Evolutionary conservation across 1,140 invertebrate genomes (phyloP).

Genomic region (Drosophila melanogaster): DNA sequence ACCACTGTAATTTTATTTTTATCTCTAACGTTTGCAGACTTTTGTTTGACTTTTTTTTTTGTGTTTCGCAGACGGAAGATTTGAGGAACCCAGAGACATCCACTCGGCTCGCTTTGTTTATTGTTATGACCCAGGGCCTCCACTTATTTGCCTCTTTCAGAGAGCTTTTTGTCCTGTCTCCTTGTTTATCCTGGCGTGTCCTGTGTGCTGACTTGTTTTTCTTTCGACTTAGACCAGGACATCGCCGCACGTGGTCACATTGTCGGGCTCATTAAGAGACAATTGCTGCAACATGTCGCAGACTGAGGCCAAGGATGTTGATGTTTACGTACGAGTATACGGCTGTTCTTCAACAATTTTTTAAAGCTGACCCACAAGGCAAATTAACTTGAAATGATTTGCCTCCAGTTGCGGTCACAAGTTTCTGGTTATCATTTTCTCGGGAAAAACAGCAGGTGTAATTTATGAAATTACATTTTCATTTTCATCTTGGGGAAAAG

Average conservation of each 20-base stretch:
- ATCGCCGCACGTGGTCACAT: constrained; percentile 55
- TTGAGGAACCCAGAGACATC: constrained; percentile 36
- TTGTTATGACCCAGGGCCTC: constrained; percentile 45
- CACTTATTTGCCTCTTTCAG: not conserved
- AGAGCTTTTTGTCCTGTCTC: constrained; percentile 37
- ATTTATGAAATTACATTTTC: constrained; percentile 75
- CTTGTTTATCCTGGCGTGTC: constrained; percentile 6
- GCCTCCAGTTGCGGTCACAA: constrained; percentile 29
- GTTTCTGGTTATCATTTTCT: constrained; percentile 2
- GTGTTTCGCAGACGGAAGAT: constrained; percentile 32
- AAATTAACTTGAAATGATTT: constrained; percentile 54
- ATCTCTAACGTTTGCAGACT: constrained; percentile 21
- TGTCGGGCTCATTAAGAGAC: constrained; percentile 60
- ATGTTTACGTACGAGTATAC: constrained; percentile 13
- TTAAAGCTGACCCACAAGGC: constrained; percentile 65
- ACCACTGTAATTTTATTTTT: constrained; percentile 41
- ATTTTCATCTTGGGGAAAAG: constrained; percentile 39
- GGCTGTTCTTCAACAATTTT: constrained; percentile 3
- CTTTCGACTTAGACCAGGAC: constrained; percentile 13
- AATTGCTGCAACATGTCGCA: constrained; percentile 67
- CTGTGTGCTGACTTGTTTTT: constrained; percentile 26
- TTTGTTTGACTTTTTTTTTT: constrained; percentile 21
- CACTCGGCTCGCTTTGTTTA: constrained; percentile 50
- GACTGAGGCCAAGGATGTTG: constrained; percentile 24
- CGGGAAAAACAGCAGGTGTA: constrained; percentile 56